Evolutionary conservation across 1,140 invertebrate genomes (phyloP), one percentile per base, ranked within the genome.

Genomic region (Pseudomyrmex concolor): DNA sequence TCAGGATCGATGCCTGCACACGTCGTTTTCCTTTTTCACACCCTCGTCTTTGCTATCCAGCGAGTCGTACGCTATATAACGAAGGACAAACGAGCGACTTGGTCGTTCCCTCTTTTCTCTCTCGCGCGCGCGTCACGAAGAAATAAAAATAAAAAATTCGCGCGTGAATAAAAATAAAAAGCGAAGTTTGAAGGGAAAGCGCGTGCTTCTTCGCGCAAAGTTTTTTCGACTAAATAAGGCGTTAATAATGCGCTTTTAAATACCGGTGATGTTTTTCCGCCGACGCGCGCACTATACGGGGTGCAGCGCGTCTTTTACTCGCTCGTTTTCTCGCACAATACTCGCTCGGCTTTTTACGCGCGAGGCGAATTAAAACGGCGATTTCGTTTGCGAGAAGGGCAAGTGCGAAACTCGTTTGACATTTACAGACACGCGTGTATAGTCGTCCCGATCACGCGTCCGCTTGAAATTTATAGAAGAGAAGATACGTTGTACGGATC

Each of bases 371-470:
- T 62, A 54, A 66, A 67, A 55, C 43, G 34, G 34, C 63, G 43
- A 64, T 45, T 74, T 66, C 17, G 12, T 34, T 19, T 7, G 45
- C 73, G 54, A 71, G 66, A 34, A 82, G 64, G 19, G 19, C 63
- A 64, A 34, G 34, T 34, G 84, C 77, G 82, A 86, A 80, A 89
- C 85, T 51, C 72, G 89, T 87, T 90, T 90, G 84, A 89, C 88
- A 89, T 89, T 91, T 90, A 89, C 77, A 19, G 34, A 45, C 70
- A 54, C 19, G 54, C 70, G 70, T 74, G 5, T 34, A 34, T 34
- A 71, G 70, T 80, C 62, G 82, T 87, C 63, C 51, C 54, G 60
- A 73, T 83, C 72, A 51, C 62, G 62, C 64, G 68, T n/a, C 66
- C 59, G 62, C n/a, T n/a, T 15, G 48, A 13, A 43, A 15, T n/a